Evolutionary conservation across 2,888 invertebrate genomes (phyloP).

Genomic region (Troides oblongomaculatus): DNA sequence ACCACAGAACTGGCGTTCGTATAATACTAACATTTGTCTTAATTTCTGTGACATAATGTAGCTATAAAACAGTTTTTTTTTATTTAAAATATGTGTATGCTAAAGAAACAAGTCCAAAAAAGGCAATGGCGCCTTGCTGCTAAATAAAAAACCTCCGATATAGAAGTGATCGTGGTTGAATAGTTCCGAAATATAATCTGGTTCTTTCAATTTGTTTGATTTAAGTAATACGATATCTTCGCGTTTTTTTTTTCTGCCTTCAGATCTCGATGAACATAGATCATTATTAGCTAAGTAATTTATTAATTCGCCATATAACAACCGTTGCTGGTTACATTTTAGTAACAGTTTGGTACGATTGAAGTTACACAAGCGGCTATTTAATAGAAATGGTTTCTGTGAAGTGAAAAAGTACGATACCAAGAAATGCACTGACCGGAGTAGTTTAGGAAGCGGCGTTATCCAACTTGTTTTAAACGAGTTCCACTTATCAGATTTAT

Average conservation of each 20-base stretch:
- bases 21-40: background rate
- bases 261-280: slow-evolving; percentile 1
- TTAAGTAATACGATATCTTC: slow-evolving; percentile 36
- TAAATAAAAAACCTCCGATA: slow-evolving; percentile 52
- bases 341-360: no score
- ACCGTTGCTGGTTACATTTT: no score
- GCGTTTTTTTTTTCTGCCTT: slow-evolving; percentile 3
- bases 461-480: slow-evolving; percentile 55
- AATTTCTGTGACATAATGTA: slow-evolving; percentile 23
- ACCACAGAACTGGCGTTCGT: no score
- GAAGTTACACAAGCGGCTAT: no score
- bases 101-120: slow-evolving; percentile 37
- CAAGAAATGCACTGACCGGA: slow-evolving; percentile 14
- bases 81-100: background rate
- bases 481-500: slow-evolving; percentile 73
- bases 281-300: slow-evolving; percentile 6
- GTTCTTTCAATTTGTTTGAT: slow-evolving; percentile 55
- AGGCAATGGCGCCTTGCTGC: slow-evolving; percentile 57
- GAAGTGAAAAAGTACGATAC: slow-evolving; percentile 14
- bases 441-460: slow-evolving; percentile 36
- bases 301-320: background rate
- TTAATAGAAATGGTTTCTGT: background rate
- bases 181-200: slow-evolving; percentile 54
- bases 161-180: slow-evolving; percentile 52
- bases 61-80: slow-evolving; percentile 4